Conservation (phyloP, 2,113 vertebrate species). For the Zosterops borbonicus region DNA sequence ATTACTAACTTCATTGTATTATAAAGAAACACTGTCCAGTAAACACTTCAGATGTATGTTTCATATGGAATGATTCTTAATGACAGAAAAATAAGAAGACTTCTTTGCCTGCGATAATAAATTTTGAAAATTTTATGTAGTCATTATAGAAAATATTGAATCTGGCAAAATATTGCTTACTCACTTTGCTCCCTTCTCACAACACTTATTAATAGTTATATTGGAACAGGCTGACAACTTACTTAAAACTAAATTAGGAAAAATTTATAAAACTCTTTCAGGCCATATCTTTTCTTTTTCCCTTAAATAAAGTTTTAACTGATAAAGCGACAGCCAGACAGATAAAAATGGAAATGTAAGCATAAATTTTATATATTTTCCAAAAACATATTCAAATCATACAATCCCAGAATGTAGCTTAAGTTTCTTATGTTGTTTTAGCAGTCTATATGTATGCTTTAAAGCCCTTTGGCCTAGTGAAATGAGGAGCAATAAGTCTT, state of each 20-base stretch:
- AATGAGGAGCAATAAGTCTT: neutral
- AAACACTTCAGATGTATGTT: neutral
- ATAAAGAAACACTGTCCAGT: neutral
- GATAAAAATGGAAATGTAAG: neutral
- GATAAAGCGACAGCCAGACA: neutral
- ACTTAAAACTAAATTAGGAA: neutral
- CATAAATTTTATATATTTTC: neutral
- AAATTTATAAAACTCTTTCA: neutral
- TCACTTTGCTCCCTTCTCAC: neutral
- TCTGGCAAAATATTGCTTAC: neutral
- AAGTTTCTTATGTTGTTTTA: neutral
- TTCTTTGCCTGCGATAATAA: neutral
- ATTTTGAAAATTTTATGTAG: neutral
- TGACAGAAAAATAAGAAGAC: neutral
- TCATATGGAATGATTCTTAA: neutral
- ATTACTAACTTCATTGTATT: neutral
- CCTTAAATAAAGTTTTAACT: neutral
- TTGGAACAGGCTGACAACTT: neutral
- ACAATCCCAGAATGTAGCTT: neutral
- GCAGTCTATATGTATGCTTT: neutral
- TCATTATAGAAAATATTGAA: neutral
- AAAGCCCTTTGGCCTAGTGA: neutral
- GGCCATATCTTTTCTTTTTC: neutral
- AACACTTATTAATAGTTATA: neutral
- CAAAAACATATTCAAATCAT: neutral